These are phyloP conservation scores for Rhinogobio ventralis DNA, from an alignment of 2,797 vertebrate species.

Conservation along the genomic window DNA sequence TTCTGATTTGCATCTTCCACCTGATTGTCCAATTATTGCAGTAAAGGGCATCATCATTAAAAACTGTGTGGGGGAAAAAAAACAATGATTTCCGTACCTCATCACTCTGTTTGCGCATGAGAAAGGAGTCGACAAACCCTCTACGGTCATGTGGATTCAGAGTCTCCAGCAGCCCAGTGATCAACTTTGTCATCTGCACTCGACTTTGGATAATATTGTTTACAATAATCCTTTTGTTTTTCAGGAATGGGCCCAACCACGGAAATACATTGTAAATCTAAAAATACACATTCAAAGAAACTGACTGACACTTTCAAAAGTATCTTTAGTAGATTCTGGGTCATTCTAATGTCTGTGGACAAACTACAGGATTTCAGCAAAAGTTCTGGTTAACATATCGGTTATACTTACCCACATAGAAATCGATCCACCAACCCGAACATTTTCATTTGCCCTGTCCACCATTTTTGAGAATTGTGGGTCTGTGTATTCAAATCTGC, in stretches of 20 bases:
- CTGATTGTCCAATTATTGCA: background rate
- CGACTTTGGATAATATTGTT: constrained; percentile 15
- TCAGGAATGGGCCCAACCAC: constrained; percentile 46
- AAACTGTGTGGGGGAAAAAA: background rate
- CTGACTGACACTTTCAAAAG: background rate
- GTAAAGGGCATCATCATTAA: background rate
- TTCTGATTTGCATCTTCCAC: background rate
- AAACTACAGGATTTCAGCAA: background rate
- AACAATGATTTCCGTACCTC: constrained; percentile 15
- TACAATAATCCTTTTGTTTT: background rate
- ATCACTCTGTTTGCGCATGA: constrained; percentile 52
- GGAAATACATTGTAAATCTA: constrained; percentile 55
- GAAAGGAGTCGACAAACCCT: constrained; percentile 61
- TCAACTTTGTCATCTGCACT: constrained; percentile 2
- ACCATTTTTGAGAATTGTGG: constrained; percentile 66
- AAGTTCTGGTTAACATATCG: background rate
- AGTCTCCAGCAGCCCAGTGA: constrained; percentile 47
- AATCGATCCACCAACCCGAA: constrained; percentile 54
- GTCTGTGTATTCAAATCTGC: constrained; percentile 75
- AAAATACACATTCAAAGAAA: background rate
- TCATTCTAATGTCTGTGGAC: background rate
- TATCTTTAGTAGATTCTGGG: background rate
- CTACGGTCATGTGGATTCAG: constrained; percentile 46
- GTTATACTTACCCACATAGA: constrained; percentile 45
- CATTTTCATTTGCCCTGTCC: constrained; percentile 51